Percentiles rank a stretch among this genome's conserved stretches.
These are phyloP conservation scores for Pachyramphus minor DNA, from an alignment of 2,113 vertebrate species.

Conservation along the genomic window DNA sequence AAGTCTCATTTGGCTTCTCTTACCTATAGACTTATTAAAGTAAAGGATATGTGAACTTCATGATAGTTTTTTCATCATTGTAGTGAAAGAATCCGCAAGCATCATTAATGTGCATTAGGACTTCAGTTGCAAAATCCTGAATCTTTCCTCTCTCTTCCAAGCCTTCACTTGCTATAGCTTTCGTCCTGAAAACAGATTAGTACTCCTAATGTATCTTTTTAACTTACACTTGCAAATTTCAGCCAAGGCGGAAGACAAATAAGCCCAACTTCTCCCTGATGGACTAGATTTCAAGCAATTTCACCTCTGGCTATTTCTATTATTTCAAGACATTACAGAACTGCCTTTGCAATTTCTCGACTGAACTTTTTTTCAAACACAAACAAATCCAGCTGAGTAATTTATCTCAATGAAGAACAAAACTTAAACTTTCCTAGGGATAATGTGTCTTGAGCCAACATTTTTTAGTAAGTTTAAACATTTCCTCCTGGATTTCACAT, in stretches of 20 bases:
- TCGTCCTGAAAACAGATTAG: background rate
- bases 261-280: background rate
- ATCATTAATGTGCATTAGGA: background rate
- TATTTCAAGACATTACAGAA: background rate
- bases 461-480: background rate
- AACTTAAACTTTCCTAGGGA: background rate
- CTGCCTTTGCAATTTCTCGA: background rate
- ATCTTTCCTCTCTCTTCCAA: background rate
- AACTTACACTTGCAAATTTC: background rate
- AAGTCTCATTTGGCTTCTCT: background rate
- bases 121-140: background rate
- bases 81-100: background rate
- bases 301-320: background rate
- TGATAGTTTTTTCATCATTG: background rate
- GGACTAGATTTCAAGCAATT: background rate
- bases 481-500: background rate
- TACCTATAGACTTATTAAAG: background rate
- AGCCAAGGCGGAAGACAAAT: background rate
- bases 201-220: background rate
- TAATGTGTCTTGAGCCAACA: background rate
- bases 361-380: background rate
- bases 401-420: background rate
- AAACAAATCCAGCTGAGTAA: background rate
- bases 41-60: background rate
- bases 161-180: rapidly evolving